phyloP scores from a whole-genome alignment of 2,797 vertebrate genomes.

The Naso thynnoides region DNA sequence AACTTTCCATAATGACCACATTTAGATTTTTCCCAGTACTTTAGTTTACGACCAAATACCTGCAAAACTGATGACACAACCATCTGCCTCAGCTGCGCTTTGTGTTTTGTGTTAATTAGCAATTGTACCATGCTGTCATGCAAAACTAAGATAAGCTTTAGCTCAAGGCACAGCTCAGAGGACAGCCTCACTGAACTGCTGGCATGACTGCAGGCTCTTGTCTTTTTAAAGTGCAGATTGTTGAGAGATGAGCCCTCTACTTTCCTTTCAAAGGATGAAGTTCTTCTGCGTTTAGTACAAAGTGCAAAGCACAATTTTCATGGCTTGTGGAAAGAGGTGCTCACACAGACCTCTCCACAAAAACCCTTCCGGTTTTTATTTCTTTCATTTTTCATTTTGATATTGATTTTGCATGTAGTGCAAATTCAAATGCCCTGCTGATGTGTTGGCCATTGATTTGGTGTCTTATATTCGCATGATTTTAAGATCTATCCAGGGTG shows the following conservation, averaged over 20 bases:
- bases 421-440: slow-evolving; percentile 25
- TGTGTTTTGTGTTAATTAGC: background rate
- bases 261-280: slow-evolving; percentile 16
- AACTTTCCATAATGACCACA: background rate
- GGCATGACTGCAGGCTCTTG: background rate
- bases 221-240: background rate
- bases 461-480: slow-evolving; percentile 10
- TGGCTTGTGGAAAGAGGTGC: slow-evolving; percentile 1
- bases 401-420: slow-evolving; percentile 23
- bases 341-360: background rate
- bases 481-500: slow-evolving; percentile 5
- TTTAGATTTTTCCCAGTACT: background rate
- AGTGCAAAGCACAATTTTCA: background rate
- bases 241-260: background rate
- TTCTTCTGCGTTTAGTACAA: background rate
- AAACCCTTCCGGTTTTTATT: background rate
- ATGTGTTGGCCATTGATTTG: slow-evolving; percentile 10
- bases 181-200: background rate
- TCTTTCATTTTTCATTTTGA: background rate
- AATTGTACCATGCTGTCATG: background rate
- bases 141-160: background rate
- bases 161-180: background rate
- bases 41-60: background rate
- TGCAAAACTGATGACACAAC: background rate
- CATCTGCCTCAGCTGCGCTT: background rate